Evolutionary conservation across 2,888 invertebrate species (phyloP), one percentile per base, ranked within the genome.

Genomic region (Drosophila stalkeri): DNA sequence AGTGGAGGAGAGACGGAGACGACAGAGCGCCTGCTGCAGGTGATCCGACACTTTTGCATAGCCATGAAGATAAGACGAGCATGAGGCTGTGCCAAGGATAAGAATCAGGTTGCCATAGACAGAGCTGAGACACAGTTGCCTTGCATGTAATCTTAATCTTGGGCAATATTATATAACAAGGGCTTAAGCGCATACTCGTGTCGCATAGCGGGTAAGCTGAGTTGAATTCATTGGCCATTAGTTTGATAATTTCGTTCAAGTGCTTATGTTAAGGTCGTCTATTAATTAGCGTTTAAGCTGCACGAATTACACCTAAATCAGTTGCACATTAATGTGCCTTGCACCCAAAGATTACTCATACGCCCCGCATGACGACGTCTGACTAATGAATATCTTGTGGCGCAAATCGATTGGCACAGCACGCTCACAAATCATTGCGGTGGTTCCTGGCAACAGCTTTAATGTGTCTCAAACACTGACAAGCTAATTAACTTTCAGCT

Each of bases 221-320:
- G 65, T 65, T 65, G 64, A 77, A 86, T 77, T 71, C 77, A 80
- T 86, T 75, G 73, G 75, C 82, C 77, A 83, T 83, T 83, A 83
- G 64, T 20, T 61, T 64, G 59, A 49, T 72, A 68, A 75, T 89
- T 72, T 77, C 61, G 75, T 52, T 76, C 54, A 72, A 75, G 72
- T 75, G 61, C 43, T 68, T 61, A 44, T 51, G 39, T 20, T 65
- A 35, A 55, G 64, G 33, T 31, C 46, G 60, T 47, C 63, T n/a
- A 64, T 75, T 74, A 75, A 75, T 68, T 73, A 64, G 23, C 68
- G 61, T 31, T 64, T 72, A 66, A 70, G 64, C 65, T 59, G 69
- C 64, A 46, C 12, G 49, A 66, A 57, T 78, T 68, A 52, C 73
- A 71, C 37, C 14, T n/a, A 46, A 57, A 46, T 64, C 27, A 41